Base-by-base conservation (phyloP, 1,140 invertebrate genomes). In the Teleopsis dalmanni region DNA sequence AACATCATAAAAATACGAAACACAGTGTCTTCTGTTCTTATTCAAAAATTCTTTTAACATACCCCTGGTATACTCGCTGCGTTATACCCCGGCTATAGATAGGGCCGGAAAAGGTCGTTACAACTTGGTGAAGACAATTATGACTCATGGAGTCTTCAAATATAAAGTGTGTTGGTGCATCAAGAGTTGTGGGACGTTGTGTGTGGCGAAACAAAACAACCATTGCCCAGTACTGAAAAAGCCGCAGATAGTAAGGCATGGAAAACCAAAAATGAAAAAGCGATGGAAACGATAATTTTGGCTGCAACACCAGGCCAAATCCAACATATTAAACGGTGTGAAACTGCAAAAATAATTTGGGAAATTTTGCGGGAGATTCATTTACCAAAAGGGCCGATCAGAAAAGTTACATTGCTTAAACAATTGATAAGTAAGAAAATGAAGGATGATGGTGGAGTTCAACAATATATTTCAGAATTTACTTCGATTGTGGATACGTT, bases 181-280 rank as follows among this genome's bases (percentile, higher is more conserved):
- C 41, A 43, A 10, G 8, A 43, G 3, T 14, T 43, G 26, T 43
- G 41, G 41, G 11, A 23, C 1, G 3, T 43, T 16, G 26, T 43
- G 9, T 19, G 14, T 41, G 38, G 38, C 9, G 38, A 41, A 25
- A 5, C 25, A n/a, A 23, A 23, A 16, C 14, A 41, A 22, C 35
- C 35, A 3, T 3, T 4, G 19, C 22, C 11, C 21, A 9, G 21
- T 23, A 10, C 9, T 10, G 27, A 26, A 33, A 27, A 22, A 14
- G 3, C 42, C 4, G 7, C 26, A 4, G n/a, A n/a, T n/a, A n/a
- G n/a, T n/a, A n/a, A n/a, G n/a, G n/a, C n/a, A n/a, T 44, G 42
- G 42, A 44, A 44, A 44, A 14, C 7, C 1, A 44, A 19, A 16
- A 16, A 44, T 33, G 27, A 44, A 4, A 44, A 44, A 13, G 42